Conservation (phyloP, 2,888 invertebrate genomes). For the Thera britannica region DNA sequence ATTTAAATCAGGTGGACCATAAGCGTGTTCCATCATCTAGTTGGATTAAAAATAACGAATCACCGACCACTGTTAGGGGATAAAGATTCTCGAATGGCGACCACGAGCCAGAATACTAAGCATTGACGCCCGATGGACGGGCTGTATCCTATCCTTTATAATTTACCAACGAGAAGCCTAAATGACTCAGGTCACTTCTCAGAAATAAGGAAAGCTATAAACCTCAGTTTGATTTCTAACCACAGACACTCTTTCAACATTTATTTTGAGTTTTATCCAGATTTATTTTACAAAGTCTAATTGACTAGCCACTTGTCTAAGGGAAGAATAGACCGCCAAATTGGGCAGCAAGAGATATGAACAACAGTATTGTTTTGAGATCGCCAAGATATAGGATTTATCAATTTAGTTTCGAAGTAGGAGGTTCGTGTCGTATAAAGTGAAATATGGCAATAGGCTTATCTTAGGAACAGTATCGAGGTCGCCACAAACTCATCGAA, state of each 20-base stretch:
- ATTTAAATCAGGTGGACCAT: too few relatives aligned
- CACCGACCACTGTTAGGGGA: too few relatives aligned
- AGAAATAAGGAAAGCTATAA: too few relatives aligned
- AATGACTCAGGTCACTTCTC: too few relatives aligned
- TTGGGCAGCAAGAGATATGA: constrained; percentile 44
- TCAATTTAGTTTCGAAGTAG: constrained; percentile 30
- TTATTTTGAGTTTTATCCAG: too few relatives aligned
- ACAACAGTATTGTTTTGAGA: constrained; percentile 41
- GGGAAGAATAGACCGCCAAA: constrained; percentile 52
- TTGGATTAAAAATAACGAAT: too few relatives aligned
- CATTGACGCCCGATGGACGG: too few relatives aligned
- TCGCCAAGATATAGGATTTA: constrained; percentile 37
- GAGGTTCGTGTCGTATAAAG: constrained; percentile 12
- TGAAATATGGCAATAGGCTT: constrained; percentile 23
- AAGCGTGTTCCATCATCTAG: too few relatives aligned
- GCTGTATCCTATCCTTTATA: too few relatives aligned
- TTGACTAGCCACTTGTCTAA: constrained; percentile 36
- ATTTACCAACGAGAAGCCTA: too few relatives aligned
- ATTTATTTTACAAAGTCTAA: background rate
- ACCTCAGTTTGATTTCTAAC: background rate
- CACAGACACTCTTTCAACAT: background rate
- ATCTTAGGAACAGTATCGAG: constrained; percentile 8
- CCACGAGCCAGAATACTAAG: too few relatives aligned
- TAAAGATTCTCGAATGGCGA: too few relatives aligned
- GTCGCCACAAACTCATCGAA: background rate